Percentiles rank a stretch among this genome's conserved stretches.
Evolutionary conservation across 1,140 invertebrate species (phyloP).

Genomic region (Prorops nasuta): DNA sequence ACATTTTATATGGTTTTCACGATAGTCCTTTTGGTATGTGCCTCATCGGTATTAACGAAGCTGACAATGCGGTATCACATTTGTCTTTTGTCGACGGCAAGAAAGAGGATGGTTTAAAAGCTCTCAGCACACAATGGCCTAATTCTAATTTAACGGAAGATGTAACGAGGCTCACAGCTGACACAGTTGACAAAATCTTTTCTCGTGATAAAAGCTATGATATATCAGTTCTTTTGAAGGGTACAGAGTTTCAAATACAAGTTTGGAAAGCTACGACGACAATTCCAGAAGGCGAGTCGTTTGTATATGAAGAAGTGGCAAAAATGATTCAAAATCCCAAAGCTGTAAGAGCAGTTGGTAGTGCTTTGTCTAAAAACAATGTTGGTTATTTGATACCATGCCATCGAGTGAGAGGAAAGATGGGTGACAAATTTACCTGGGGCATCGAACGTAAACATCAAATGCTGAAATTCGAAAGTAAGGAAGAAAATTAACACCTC

Average conservation of each 20-base stretch:
- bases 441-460: too few relatives aligned
- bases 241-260: slow-evolving; percentile 43
- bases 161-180: background rate
- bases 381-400: slow-evolving; percentile 67
- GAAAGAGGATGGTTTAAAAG: slow-evolving; percentile 7
- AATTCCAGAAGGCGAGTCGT: slow-evolving; percentile 28
- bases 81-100: slow-evolving; percentile 23
- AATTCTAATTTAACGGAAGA: slow-evolving; percentile 17
- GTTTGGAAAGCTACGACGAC: slow-evolving; percentile 41
- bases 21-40: slow-evolving; percentile 30
- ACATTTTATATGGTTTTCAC: slow-evolving; percentile 25
- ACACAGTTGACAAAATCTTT: slow-evolving; percentile 8
- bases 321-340: slow-evolving; percentile 52
- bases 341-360: slow-evolving; percentile 64
- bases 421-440: slow-evolving; percentile 58
- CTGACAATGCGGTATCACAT: slow-evolving; percentile 21
- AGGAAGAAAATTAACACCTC: too few relatives aligned
- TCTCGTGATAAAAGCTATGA: background rate
- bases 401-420: slow-evolving; percentile 65
- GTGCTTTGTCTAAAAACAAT: slow-evolving; percentile 60
- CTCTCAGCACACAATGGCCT: slow-evolving; percentile 23
- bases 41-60: slow-evolving; percentile 25
- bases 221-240: slow-evolving; percentile 29
- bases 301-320: slow-evolving; percentile 54
- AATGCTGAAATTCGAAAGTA: too few relatives aligned